Evolutionary conservation across 2,888 invertebrate genomes (phyloP), one percentile per base, ranked within the genome.

Genomic region (Agelastica alni): DNA sequence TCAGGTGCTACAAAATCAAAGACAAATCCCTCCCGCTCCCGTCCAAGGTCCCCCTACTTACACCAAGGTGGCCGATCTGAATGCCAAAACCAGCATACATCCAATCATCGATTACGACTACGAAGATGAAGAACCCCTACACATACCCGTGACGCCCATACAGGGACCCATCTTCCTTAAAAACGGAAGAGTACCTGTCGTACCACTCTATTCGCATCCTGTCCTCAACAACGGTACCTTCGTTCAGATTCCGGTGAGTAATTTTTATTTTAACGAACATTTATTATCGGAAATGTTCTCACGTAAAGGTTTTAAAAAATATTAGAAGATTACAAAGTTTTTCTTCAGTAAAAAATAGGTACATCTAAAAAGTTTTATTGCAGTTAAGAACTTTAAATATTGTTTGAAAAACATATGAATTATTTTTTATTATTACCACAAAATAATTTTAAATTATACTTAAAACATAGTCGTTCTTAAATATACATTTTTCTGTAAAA

Each of bases 191-290:
- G 91, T 92, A 44, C 93, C 93, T 39, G 93, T 93, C 4, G 91
- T 93, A 59, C 93, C 93, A 14, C 80, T 93, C 36, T 92, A 91
- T 65, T 89, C 92, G 45, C 92, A 92, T 78, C 88, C 89, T 42
- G 88, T 89, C 64, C 80, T 90, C 69, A 91, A 90, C 78, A 93
- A 93, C 77, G 93, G 93, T 61, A 86, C 89, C 39, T 88, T 91
- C 76, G 86, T 92, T 66, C 92, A 93, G 81, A 93, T 93, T 81
- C 93, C 93, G 80, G 93, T 93, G 79, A 91, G 91, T 85, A 56
- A 17, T n/a, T n/a, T n/a, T n/a, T n/a, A n/a, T n/a, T n/a, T n/a
- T n/a, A n/a, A n/a, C n/a, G n/a, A n/a, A n/a, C n/a, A n/a, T n/a
- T n/a, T n/a, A n/a, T n/a, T n/a, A n/a, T n/a, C n/a, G n/a, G n/a